Percentiles rank a stretch among this genome's conserved stretches.
Conservation (phyloP, 2,113 vertebrate genomes). For the Anguilla japonica region DNA sequence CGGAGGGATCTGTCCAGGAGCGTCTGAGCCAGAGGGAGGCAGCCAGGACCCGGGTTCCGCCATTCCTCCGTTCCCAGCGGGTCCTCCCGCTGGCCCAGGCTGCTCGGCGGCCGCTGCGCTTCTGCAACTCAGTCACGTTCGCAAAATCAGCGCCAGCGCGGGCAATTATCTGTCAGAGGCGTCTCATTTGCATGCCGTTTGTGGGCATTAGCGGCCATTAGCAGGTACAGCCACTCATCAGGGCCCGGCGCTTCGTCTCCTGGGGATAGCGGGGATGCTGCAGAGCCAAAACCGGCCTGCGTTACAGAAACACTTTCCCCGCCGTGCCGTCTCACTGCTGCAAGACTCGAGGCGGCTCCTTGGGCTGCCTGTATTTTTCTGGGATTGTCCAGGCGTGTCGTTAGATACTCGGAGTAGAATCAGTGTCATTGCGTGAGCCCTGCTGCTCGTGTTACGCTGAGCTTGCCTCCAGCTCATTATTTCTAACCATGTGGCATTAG, state of each 20-base stretch:
- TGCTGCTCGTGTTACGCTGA: background rate
- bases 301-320: background rate
- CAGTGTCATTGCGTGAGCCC: background rate
- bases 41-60: background rate
- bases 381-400: background rate
- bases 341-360: background rate
- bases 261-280: background rate
- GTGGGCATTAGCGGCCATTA: slow-evolving; percentile 67
- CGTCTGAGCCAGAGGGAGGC: background rate
- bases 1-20: background rate
- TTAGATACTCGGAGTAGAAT: background rate
- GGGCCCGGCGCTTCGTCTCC: background rate
- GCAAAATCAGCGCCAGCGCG: slow-evolving; percentile 61
- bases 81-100: background rate
- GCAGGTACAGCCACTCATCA: slow-evolving; percentile 43
- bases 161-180: slow-evolving; percentile 69
- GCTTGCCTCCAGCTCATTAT: background rate
- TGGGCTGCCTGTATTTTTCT: background rate
- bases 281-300: background rate
- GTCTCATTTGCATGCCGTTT: slow-evolving; percentile 62
- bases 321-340: background rate
- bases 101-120: slow-evolving; percentile 49
- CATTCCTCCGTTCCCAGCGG: background rate
- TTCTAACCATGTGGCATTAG: background rate
- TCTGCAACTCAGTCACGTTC: slow-evolving; percentile 59